Percentiles rank a stretch among this genome's conserved stretches.
These are phyloP conservation scores for Eulemur rubriventer DNA, from an alignment of 2,797 vertebrate genomes.

Conservation along the genomic window DNA sequence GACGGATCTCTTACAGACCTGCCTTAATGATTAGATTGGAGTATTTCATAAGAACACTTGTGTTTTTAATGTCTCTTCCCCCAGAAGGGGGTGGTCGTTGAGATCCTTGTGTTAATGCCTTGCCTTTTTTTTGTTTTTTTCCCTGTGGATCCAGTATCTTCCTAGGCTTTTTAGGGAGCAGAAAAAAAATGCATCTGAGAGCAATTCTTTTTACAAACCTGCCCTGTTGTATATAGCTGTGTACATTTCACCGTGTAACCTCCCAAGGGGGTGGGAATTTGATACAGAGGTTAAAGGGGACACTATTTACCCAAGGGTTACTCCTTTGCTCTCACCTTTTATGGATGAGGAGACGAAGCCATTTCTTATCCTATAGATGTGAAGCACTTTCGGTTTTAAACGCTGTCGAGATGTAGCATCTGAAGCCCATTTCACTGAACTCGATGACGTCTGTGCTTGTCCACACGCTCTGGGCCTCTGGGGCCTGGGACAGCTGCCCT, in stretches of 20 bases:
- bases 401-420: conserved; percentile 72
- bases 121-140: conserved; percentile 30
- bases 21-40: conserved; percentile 77
- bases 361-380: conserved; percentile 77
- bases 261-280: conserved; percentile 66
- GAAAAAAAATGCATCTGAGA: conserved; percentile 28
- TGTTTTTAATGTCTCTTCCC: conserved; percentile 12
- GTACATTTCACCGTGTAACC: conserved; percentile 5
- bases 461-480: conserved; percentile 12
- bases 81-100: neutral
- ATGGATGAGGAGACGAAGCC: conserved; percentile 81
- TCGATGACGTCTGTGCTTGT: conserved; percentile 45
- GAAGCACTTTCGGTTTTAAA: conserved; percentile 82
- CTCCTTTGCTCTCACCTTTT: conserved; percentile 78
- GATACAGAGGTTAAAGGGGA: conserved; percentile 74
- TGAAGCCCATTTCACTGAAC: conserved; percentile 65
- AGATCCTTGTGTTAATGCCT: neutral
- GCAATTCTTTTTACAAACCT: conserved; percentile 53
- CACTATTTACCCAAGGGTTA: conserved; percentile 75
- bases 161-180: conserved; percentile 45
- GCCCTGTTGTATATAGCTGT: conserved; percentile 67
- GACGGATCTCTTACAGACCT: conserved; percentile 68
- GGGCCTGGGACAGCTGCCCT: conserved; percentile 48
- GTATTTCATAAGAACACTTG: conserved; percentile 30
- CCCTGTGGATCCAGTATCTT: neutral